These are phyloP conservation scores for Venustaconcha ellipsiformis DNA, from an alignment of 1,140 invertebrate genomes.

Conservation along the genomic window DNA sequence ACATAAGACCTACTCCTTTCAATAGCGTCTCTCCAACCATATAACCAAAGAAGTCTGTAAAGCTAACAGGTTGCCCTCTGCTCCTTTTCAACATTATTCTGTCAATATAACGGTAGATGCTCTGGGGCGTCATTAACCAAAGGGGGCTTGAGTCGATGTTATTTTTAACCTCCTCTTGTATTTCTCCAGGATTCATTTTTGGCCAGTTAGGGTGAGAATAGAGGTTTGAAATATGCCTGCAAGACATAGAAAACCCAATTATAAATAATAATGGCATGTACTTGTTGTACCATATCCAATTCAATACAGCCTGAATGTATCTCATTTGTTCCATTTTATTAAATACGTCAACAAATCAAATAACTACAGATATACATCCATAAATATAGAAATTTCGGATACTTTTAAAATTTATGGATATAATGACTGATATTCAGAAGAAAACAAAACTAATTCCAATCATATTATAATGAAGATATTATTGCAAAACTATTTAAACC, in stretches of 20 bases:
- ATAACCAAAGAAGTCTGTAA: conserved; percentile 72
- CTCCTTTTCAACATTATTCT: conserved; percentile 66
- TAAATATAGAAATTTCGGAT: too few species aligned
- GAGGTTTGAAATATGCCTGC: conserved; percentile 68
- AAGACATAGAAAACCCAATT: conserved; percentile 1
- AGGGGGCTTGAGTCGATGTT: conserved; percentile 67
- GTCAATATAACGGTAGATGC: conserved; percentile 64
- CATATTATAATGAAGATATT: too few species aligned
- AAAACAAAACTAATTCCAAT: too few species aligned
- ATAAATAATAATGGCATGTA: background rate
- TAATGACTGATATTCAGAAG: too few species aligned
- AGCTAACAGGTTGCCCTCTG: conserved; percentile 70
- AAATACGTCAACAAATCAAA: too few species aligned
- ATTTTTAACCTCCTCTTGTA: conserved; percentile 67
- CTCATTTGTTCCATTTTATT: too few species aligned
- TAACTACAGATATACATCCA: too few species aligned
- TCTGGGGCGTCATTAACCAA: conserved; percentile 60
- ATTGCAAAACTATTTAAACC: too few species aligned
- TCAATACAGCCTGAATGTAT: too few species aligned
- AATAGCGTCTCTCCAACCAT: conserved; percentile 70
- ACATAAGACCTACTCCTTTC: conserved; percentile 61
- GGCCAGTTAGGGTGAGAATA: conserved; percentile 68
- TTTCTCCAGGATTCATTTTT: conserved; percentile 52
- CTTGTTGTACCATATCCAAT: background rate
- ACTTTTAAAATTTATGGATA: too few species aligned